phyloP scores from a whole-genome alignment of 2,113 vertebrate species.

The Takifugu flavidus region DNA sequence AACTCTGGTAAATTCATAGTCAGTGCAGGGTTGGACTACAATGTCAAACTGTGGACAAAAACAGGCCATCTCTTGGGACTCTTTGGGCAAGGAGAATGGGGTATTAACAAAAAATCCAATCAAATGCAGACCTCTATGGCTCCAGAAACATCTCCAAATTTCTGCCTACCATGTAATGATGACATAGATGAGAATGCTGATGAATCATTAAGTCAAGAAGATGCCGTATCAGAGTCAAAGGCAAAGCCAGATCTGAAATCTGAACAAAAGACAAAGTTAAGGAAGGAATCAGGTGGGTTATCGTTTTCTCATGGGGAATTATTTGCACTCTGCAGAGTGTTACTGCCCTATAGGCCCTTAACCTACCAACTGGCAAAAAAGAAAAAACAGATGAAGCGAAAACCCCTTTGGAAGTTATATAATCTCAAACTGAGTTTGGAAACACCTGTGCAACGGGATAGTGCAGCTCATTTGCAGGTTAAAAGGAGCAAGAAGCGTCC shows the following conservation, averaged over 20 bases:
- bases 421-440: too few relatives aligned
- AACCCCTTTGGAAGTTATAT: too few relatives aligned
- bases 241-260: neutral
- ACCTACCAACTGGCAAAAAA: neutral
- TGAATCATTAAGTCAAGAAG: neutral
- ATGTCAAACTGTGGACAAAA: slow-evolving; percentile 12
- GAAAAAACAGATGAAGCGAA: neutral
- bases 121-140: neutral
- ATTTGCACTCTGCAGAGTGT: neutral
- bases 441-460: too few relatives aligned
- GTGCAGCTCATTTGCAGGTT: too few relatives aligned
- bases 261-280: neutral
- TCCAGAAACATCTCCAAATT: neutral
- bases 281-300: neutral
- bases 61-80: neutral
- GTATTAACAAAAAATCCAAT: neutral
- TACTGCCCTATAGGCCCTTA: neutral
- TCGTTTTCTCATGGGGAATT: neutral
- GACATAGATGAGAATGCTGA: neutral
- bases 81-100: slow-evolving; percentile 21
- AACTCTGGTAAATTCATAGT: neutral
- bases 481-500: too few relatives aligned
- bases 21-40: slow-evolving; percentile 16
- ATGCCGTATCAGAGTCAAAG: neutral
- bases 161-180: fast-evolving